Conservation (phyloP, 2,888 invertebrate genomes). For the Automeris io region DNA sequence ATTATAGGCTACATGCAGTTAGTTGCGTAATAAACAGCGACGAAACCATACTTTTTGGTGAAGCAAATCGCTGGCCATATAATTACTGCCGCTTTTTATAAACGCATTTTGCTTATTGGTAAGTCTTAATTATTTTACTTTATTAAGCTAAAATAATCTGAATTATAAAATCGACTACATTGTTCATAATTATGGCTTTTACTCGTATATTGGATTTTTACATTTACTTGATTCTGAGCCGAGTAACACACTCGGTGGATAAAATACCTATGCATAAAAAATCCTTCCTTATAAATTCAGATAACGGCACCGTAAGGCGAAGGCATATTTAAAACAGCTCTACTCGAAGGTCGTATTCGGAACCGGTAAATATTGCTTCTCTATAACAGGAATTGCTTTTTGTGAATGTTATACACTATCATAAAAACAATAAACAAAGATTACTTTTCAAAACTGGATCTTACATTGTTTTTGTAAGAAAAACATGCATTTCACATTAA, state of each 20-base stretch:
- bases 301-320: slow-evolving; percentile 27
- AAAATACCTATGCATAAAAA: neutral
- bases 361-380: slow-evolving; percentile 35
- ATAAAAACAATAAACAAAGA: slow-evolving; percentile 53
- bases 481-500: neutral
- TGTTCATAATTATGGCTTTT: neutral
- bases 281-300: neutral
- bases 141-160: neutral
- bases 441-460: slow-evolving; percentile 40
- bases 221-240: neutral
- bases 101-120: slow-evolving; percentile 16
- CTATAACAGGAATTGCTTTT: slow-evolving; percentile 45
- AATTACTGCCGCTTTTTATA: slow-evolving; percentile 18
- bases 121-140: slow-evolving; percentile 14
- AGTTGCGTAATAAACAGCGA: slow-evolving; percentile 16
- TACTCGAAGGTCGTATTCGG: slow-evolving; percentile 42
- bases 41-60: slow-evolving; percentile 29
- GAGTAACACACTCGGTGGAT: neutral
- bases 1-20: no score
- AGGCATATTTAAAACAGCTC: slow-evolving; percentile 20
- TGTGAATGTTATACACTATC: slow-evolving; percentile 23
- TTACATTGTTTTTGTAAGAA: slow-evolving; percentile 13
- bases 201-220: neutral
- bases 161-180: neutral
- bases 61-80: slow-evolving; percentile 22